These are phyloP conservation scores for Drosophila birchii DNA, from an alignment of 2,888 invertebrate genomes.

Conservation along the genomic window DNA sequence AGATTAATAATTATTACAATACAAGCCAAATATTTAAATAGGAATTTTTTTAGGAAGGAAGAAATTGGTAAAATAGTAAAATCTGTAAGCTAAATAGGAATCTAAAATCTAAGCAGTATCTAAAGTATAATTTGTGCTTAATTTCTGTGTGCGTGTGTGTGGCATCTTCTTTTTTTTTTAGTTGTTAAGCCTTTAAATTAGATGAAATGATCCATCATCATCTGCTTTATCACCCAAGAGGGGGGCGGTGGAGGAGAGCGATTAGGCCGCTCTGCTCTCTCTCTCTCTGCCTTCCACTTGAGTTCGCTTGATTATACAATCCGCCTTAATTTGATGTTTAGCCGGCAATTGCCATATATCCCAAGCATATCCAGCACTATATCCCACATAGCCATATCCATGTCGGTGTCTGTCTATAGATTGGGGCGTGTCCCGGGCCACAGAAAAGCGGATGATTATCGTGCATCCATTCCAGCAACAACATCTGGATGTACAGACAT, in stretches of 20 bases:
- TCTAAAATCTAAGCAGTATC: neutral
- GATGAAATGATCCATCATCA: constrained; percentile 36
- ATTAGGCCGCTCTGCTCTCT: constrained; percentile 16
- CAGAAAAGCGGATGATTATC: constrained; percentile 40
- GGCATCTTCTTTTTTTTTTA: neutral
- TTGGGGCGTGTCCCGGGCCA: constrained; percentile 45
- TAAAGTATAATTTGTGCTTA: neutral
- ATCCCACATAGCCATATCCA: constrained; percentile 9
- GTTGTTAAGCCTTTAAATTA: constrained; percentile 14
- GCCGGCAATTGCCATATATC: constrained; percentile 42
- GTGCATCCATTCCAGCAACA: constrained; percentile 30
- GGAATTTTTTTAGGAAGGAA: neutral
- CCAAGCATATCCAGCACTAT: neutral
- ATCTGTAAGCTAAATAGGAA: neutral
- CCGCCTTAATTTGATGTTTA: constrained; percentile 50
- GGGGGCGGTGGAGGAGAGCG: constrained; percentile 7
- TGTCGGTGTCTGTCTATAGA: constrained; percentile 23
- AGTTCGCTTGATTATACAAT: constrained; percentile 44
- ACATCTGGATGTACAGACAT: constrained; percentile 7
- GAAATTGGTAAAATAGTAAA: neutral
- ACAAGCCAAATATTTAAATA: neutral
- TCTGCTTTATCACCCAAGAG: constrained; percentile 27
- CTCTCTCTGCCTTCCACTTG: constrained; percentile 17
- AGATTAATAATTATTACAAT: too few relatives aligned
- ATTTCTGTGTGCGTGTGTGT: neutral